Evolutionary conservation across 2,888 invertebrate species (phyloP), one percentile per base, ranked within the genome.

Genomic region (Cryptosula pallasiana): DNA sequence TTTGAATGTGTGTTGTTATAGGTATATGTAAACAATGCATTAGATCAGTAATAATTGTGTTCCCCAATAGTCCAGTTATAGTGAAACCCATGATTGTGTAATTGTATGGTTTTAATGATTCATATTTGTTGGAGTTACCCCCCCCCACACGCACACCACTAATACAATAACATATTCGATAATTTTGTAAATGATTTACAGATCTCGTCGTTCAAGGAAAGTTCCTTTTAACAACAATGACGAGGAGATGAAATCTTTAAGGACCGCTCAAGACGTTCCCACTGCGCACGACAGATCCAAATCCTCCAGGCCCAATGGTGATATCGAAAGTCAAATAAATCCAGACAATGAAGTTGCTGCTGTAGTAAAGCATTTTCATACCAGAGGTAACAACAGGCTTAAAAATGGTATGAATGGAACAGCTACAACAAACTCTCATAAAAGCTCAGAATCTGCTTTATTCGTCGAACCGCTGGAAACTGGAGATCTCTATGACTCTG

Each of bases 371-470:
- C 63, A 63, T 34, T 63, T 25, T 32, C 13, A 27, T 13, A 63
- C 25, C n/a, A 63, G 63, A 63, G 63, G 63, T 32, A 63, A 63
- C 63, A 57, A 57, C n/a, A 2, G 63, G 3, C 32, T 34, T 32
- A 2, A 32, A 27, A 63, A 63, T 63, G 63, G 63, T 1, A 5
- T 63, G 34, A 63, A 32, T 32, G 63, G 63, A 9, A 63, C 63
- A 13, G 32, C 63, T 9, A 32, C 25, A 27, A 25, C 32, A 13
- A 16, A 57, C n/a, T 57, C 57, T 57, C 32, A 63, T 16, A 63
- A 63, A 63, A 63, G 29, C n/a, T 63, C 63, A n/a, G 63, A 63
- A 32, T 63, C 63, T 63, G 63, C 25, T 27, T 25, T 2, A 13
- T 63, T 32, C 9, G 34, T 63, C 3, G 63, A 63, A n/a, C 27